Conservation (phyloP, 2,797 vertebrate genomes). For the Zalophus californianus region DNA sequence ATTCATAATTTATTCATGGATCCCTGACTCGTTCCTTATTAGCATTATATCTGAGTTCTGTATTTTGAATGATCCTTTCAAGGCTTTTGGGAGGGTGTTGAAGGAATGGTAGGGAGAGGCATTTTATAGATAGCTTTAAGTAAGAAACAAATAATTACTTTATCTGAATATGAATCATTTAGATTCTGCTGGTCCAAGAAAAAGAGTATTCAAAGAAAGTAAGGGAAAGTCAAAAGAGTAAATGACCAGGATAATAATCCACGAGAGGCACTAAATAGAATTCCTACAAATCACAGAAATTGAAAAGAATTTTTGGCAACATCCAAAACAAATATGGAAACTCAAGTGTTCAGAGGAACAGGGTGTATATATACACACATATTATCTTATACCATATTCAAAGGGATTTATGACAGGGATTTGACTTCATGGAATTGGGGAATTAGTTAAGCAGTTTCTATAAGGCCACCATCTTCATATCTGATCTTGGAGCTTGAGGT, state of each 20-base stretch:
- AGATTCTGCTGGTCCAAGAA: not conserved
- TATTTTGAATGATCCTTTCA: conserved; percentile 70
- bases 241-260: not conserved
- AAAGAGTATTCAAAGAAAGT: not conserved
- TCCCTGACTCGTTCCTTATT: conserved; percentile 45
- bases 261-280: not conserved
- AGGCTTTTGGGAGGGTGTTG: conserved; percentile 7
- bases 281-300: not conserved
- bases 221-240: not conserved
- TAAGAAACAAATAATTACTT: conserved; percentile 42
- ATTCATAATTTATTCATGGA: conserved; percentile 79
- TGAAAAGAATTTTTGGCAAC: conserved; percentile 4
- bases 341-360: not conserved
- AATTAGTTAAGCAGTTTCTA: not conserved
- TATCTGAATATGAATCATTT: conserved; percentile 11
- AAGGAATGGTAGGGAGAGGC: not conserved
- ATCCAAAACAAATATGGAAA: not conserved
- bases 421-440: not conserved
- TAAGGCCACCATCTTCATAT: not conserved
- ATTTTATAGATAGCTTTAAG: conserved; percentile 43
- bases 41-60: conserved; percentile 42
- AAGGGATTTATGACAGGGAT: not conserved
- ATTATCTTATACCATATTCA: not conserved
- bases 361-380: not conserved
- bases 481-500: not conserved